A percentile compares a stretch with the other conserved stretches of the same genome.
These are phyloP conservation scores for Branchellion lobata DNA, from an alignment of 2,888 invertebrate species.

Conservation along the genomic window DNA sequence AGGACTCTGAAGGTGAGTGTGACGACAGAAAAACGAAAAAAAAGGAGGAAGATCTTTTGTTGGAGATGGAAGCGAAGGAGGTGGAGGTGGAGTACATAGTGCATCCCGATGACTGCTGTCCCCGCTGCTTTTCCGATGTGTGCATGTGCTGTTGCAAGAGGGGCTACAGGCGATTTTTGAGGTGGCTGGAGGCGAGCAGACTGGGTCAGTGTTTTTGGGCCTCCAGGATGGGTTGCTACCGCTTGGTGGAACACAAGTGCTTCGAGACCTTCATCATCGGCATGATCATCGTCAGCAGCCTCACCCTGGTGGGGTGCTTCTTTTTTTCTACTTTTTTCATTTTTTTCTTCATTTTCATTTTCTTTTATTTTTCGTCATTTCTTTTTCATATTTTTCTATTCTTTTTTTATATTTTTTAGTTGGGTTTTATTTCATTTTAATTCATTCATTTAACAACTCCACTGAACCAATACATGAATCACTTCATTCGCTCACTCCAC, in stretches of 20 bases:
- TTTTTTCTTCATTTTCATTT: no score
- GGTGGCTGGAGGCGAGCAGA: conserved; percentile 71
- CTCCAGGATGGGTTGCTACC: conserved; percentile 85
- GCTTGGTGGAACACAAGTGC: conserved; percentile 95
- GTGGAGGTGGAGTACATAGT: conserved; percentile 75
- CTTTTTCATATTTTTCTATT: no score
- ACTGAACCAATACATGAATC: no score
- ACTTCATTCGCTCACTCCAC: no score
- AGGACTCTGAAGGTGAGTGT: background rate
- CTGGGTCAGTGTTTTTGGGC: conserved; percentile 94
- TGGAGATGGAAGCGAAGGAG: conserved; percentile 70
- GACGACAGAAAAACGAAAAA: background rate
- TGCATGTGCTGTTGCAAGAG: conserved; percentile 51
- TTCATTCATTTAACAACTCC: no score
- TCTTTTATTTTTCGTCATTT: no score
- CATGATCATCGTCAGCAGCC: conserved; percentile 95
- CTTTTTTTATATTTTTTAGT: no score
- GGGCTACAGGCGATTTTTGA: background rate
- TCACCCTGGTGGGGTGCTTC: conserved; percentile 78
- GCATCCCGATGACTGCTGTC: conserved; percentile 84
- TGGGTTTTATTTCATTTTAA: no score
- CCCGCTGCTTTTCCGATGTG: conserved; percentile 7
- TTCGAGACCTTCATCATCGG: conserved; percentile 98
- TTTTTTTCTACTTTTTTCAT: conserved; percentile 41
- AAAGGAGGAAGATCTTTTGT: background rate